A percentile compares a stretch with the other conserved stretches of the same genome.
Evolutionary conservation across 2,888 invertebrate genomes (phyloP).

Genomic region (Diploptera punctata): DNA sequence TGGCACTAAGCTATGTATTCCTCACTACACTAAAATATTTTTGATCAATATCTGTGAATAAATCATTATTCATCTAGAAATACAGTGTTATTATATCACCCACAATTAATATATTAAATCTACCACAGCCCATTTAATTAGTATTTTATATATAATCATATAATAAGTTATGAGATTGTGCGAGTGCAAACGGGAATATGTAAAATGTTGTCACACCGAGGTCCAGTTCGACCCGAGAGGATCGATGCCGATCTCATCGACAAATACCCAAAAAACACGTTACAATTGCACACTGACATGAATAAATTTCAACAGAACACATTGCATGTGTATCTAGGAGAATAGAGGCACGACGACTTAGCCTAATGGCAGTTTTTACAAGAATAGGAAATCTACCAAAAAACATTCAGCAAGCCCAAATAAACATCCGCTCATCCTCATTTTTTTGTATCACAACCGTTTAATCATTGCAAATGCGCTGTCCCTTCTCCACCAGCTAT

Average conservation of each 20-base stretch:
- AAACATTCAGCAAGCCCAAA: constrained; percentile 38
- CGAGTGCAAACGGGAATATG: constrained; percentile 45
- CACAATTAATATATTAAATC: constrained; percentile 48
- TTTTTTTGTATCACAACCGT: constrained; percentile 37
- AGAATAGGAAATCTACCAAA: constrained; percentile 38
- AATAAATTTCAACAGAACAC: constrained; percentile 37
- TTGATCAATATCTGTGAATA: constrained; percentile 40
- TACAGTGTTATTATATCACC: constrained; percentile 46
- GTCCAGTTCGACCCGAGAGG: constrained; percentile 13
- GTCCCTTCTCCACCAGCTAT: constrained; percentile 14
- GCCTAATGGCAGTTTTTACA: constrained; percentile 41
- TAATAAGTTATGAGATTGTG: constrained; percentile 44
- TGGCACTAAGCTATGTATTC: constrained; percentile 40
- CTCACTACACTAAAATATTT: constrained; percentile 39
- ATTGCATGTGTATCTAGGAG: constrained; percentile 40
- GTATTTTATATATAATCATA: constrained; percentile 44
- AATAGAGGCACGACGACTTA: constrained; percentile 41
- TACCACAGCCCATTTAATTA: constrained; percentile 49
- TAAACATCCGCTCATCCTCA: constrained; percentile 3
- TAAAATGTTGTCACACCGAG: constrained; percentile 26
- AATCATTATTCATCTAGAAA: constrained; percentile 39
- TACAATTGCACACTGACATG: constrained; percentile 37
- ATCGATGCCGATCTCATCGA: constrained; percentile 28
- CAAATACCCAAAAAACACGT: constrained; percentile 30
- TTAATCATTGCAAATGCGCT: constrained; percentile 26